Percentiles rank a stretch among this genome's conserved stretches.
Conservation (phyloP, 64 coral and sea anemone genomes). For the Acropora tenuis region DNA sequence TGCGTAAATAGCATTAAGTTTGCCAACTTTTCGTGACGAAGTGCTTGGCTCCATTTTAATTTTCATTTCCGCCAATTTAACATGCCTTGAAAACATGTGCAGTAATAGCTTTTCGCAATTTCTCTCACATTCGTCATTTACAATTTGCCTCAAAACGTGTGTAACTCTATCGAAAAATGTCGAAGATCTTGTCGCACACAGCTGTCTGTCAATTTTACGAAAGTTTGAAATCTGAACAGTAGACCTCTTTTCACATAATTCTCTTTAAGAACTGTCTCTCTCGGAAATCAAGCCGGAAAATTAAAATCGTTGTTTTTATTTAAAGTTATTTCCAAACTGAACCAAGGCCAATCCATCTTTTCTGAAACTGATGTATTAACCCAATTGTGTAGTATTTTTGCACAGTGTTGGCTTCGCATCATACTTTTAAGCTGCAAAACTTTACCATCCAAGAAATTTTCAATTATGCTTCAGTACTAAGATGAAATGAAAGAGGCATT, state of each 20-base stretch:
- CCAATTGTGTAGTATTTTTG: too few relatives aligned
- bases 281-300: not conserved
- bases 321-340: not conserved
- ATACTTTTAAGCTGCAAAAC: too few relatives aligned
- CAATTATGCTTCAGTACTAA: too few relatives aligned
- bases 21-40: too few relatives aligned
- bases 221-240: not conserved
- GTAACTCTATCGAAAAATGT: not conserved
- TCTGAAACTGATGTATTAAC: not conserved
- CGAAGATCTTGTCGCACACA: too few relatives aligned
- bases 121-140: not conserved
- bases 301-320: not conserved
- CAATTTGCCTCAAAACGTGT: not conserved
- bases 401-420: too few relatives aligned
- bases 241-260: too few relatives aligned
- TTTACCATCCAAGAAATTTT: too few relatives aligned
- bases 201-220: not conserved
- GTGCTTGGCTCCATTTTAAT: too few relatives aligned
- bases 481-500: too few relatives aligned
- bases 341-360: not conserved
- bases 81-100: not conserved
- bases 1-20: not conserved
- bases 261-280: too few relatives aligned
- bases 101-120: not conserved
- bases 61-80: not conserved